A percentile compares a stretch with the other conserved stretches of the same genome.
Conservation (phyloP, 2,888 invertebrate genomes). For the Tachina fera region DNA sequence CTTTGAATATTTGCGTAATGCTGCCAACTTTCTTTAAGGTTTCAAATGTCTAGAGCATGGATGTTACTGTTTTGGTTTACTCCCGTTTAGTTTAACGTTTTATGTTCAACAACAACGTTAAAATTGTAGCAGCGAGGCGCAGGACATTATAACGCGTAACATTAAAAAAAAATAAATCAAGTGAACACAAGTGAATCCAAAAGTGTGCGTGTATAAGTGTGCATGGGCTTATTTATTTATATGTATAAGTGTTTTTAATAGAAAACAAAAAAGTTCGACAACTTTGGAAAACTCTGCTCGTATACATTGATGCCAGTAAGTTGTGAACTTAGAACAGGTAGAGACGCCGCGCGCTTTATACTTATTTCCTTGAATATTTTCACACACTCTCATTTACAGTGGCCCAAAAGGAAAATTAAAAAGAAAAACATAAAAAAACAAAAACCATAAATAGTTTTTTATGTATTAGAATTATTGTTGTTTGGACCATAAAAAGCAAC, state of each 20-base stretch:
- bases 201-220: neutral
- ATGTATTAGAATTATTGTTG: constrained; percentile 41
- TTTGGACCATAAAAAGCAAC: constrained; percentile 57
- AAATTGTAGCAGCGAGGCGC: constrained; percentile 62
- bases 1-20: neutral
- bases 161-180: constrained; percentile 47
- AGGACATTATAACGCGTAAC: constrained; percentile 59
- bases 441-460: constrained; percentile 55
- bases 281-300: constrained; percentile 83
- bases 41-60: constrained; percentile 53
- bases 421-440: constrained; percentile 16
- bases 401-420: constrained; percentile 39
- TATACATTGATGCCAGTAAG: constrained; percentile 83
- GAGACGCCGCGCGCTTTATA: constrained; percentile 83
- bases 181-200: constrained; percentile 31
- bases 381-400: constrained; percentile 57
- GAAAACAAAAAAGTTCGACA: constrained; percentile 81
- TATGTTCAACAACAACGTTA: constrained; percentile 67
- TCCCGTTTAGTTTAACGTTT: constrained; percentile 69
- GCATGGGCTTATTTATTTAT: neutral
- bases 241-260: constrained; percentile 24
- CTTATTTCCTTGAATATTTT: constrained; percentile 78
- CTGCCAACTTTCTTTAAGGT: constrained; percentile 52
- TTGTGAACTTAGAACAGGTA: constrained; percentile 84
- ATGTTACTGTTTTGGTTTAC: constrained; percentile 64